phyloP scores from a whole-genome alignment of 2,888 invertebrate species.

The Calliopum simillimum region DNA sequence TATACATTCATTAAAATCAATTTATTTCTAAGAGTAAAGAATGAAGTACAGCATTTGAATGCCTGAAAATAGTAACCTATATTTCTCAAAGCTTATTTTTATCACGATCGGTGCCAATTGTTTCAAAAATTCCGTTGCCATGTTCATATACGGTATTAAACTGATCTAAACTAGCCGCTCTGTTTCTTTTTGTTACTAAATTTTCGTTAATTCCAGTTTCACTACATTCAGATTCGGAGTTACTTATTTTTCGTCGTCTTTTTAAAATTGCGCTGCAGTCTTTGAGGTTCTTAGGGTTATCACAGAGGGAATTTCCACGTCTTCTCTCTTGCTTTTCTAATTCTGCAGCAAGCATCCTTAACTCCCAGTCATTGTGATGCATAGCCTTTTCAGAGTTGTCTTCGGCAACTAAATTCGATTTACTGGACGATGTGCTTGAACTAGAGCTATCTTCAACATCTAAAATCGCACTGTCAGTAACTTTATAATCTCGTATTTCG shows the following conservation, averaged over 20 bases:
- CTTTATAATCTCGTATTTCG: not conserved
- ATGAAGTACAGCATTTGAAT: not conserved
- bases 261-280: constrained; percentile 55
- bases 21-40: too few species aligned
- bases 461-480: constrained; percentile 63
- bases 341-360: constrained; percentile 82
- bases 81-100: constrained; percentile 67
- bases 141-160: constrained; percentile 63
- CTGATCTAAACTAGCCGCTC: constrained; percentile 66
- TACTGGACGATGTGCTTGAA: constrained; percentile 61
- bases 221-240: constrained; percentile 64
- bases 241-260: constrained; percentile 62
- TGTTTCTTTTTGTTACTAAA: constrained; percentile 48
- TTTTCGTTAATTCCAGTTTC: constrained; percentile 60
- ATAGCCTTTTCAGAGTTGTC: constrained; percentile 49
- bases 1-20: too few species aligned
- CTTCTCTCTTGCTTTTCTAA: constrained; percentile 72
- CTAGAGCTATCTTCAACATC: constrained; percentile 64
- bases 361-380: constrained; percentile 78
- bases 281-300: constrained; percentile 56
- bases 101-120: constrained; percentile 67
- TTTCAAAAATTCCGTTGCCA: constrained; percentile 64
- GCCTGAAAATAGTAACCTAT: constrained; percentile 35
- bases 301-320: constrained; percentile 60
- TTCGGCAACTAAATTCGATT: constrained; percentile 54